Conservation (phyloP, 2,888 invertebrate genomes). For the Nipponacmea schrenckii region DNA sequence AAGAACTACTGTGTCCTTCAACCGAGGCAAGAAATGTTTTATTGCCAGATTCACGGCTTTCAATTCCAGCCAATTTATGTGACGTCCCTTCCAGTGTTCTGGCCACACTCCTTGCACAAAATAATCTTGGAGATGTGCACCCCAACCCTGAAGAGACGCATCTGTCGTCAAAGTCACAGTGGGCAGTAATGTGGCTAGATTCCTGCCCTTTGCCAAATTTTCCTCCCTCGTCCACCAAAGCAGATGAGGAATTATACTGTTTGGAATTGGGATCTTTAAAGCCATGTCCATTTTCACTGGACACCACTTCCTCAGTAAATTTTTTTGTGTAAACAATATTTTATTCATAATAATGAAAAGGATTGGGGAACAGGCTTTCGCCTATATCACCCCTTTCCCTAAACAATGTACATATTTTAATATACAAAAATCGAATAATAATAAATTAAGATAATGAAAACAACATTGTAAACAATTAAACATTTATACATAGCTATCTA, state of each 20-base stretch:
- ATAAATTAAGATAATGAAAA: too few species aligned
- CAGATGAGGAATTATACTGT: neutral
- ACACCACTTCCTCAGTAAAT: too few species aligned
- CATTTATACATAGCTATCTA: too few species aligned
- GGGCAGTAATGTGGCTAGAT: neutral
- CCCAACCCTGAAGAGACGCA: slow-evolving; percentile 14
- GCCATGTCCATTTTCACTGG: neutral
- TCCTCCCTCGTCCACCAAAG: neutral
- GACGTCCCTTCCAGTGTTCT: neutral
- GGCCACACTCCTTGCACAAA: slow-evolving; percentile 13
- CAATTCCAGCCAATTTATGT: slow-evolving; percentile 17
- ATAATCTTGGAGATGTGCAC: slow-evolving; percentile 5
- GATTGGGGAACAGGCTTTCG: too few species aligned
- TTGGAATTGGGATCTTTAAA: neutral
- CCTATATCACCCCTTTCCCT: too few species aligned
- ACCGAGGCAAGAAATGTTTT: neutral
- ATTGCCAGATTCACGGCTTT: slow-evolving; percentile 9
- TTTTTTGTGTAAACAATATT: too few species aligned
- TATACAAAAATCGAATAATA: too few species aligned
- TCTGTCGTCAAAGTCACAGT: slow-evolving; percentile 6
- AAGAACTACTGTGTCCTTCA: slow-evolving; percentile 1
- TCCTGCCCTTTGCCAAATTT: neutral
- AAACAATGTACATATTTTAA: too few species aligned
- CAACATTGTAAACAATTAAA: too few species aligned
- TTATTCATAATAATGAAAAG: too few species aligned